phyloP scores from a whole-genome alignment of 2,113 vertebrate genomes.

The Gallinago media region DNA sequence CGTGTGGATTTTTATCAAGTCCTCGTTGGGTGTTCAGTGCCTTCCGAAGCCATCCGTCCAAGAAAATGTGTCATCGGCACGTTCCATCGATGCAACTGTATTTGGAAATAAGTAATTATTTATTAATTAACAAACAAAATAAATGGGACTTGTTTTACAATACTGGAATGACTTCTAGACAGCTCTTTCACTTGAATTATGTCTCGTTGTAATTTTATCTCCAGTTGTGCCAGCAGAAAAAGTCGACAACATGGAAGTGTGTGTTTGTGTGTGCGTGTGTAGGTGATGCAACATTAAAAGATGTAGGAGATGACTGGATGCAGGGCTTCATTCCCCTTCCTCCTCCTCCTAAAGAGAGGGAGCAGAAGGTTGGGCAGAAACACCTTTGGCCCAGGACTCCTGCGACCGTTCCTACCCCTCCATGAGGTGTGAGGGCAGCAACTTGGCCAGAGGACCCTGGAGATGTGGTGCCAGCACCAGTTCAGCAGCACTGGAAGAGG shows the following conservation, averaged over 20 bases:
- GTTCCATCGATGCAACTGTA: neutral
- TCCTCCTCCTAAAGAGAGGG: neutral
- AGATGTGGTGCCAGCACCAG: neutral
- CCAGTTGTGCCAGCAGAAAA: neutral
- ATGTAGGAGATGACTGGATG: neutral
- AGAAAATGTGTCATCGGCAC: neutral
- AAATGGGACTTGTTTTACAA: conserved; percentile 44
- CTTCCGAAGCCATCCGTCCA: neutral
- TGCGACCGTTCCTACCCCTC: fast-evolving
- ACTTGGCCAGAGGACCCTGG: neutral
- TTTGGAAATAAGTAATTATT: conserved; percentile 18
- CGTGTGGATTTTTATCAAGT: neutral
- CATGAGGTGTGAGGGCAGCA: fast-evolving
- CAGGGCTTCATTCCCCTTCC: neutral
- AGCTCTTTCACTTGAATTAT: neutral
- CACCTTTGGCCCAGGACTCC: neutral
- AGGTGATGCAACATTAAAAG: neutral
- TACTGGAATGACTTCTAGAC: neutral
- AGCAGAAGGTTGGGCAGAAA: neutral
- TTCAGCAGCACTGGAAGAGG: neutral
- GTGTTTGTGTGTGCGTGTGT: neutral
- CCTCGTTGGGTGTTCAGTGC: neutral
- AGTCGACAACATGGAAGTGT: neutral
- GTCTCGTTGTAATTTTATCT: neutral
- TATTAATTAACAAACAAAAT: conserved; percentile 52